Evolutionary conservation across 2,797 vertebrate genomes (phyloP), one percentile per base, ranked within the genome.

Genomic region (Myotis pilosus): DNA sequence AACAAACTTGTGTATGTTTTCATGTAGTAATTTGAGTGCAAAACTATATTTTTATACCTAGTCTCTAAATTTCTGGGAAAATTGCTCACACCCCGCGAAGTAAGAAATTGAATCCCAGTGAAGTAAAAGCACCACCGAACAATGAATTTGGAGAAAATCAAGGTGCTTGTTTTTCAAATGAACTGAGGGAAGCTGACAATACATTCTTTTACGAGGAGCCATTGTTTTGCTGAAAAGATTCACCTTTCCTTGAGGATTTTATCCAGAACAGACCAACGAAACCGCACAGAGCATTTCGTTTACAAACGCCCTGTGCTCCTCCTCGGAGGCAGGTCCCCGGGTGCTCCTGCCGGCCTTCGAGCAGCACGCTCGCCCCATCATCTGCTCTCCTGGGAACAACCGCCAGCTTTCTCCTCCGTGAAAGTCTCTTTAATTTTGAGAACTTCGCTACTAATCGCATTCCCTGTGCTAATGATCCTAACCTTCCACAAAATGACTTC

Each of bases 401-500:
- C 13, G 89, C 93, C n/a, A 8, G 28, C 95, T 38, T 75, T 95
- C 97, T 75, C 95, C 96, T 95, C 79, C 81, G 96, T 30, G 13
- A 51, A 96, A 97, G 94, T 94, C 97, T 94, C 97, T 97, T 97
- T 97, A 97, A 97, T 95, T 96, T 91, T 95, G 91, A 89, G 90
- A 81, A 55, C 89, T 62, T 71, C 80, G 60, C 94, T 28, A 1
- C 97, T 98, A 97, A 98, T 97, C 97, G 94, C 96, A 95, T 97
- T 97, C 97, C 95, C 95, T 95, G 84, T 53, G 94, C 92, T 85
- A 41, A 87, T 36, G 87, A 78, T 2, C 81, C 94, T 78, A 94
- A 95, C 97, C 97, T 97, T 97, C 98, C 96, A 88, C 95, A 80
- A 82, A 97, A 94, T 51, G 96, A 95, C 96, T 96, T 96, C 97